Evolutionary conservation across 2,797 vertebrate genomes (phyloP).

Genomic region (Cossypha niveicapilla): DNA sequence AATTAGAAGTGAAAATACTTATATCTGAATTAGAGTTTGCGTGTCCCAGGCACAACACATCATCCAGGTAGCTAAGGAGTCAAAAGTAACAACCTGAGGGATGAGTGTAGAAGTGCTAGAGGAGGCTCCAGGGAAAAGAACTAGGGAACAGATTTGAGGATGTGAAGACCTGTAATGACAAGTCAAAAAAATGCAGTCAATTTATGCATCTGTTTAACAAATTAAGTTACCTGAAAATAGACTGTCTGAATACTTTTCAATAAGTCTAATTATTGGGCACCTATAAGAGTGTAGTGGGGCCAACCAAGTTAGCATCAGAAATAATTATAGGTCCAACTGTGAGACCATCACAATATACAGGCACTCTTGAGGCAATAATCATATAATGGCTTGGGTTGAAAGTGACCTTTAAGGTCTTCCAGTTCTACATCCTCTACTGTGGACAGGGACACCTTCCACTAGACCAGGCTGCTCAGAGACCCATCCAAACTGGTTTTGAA

Average conservation of each 20-base stretch:
- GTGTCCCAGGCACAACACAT: not conserved
- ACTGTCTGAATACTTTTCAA: not conserved
- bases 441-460: not conserved
- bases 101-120: not conserved
- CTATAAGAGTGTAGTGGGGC: not conserved
- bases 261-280: not conserved
- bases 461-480: not conserved
- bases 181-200: not conserved
- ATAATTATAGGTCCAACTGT: not conserved
- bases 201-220: not conserved
- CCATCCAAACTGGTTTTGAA: not conserved
- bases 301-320: not conserved
- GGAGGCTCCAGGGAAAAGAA: accelerated
- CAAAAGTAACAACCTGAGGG: not conserved
- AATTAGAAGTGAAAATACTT: not conserved
- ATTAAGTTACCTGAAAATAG: not conserved
- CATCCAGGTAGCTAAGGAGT: not conserved
- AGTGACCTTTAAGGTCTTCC: not conserved
- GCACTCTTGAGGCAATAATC: not conserved
- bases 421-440: not conserved
- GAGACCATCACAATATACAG: not conserved
- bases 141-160: not conserved
- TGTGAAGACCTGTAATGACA: not conserved
- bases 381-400: not conserved
- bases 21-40: not conserved